Percentiles rank a stretch among this genome's conserved stretches.
Conservation (phyloP, 1,140 invertebrate species). For the Leptinotarsa lineolata region DNA sequence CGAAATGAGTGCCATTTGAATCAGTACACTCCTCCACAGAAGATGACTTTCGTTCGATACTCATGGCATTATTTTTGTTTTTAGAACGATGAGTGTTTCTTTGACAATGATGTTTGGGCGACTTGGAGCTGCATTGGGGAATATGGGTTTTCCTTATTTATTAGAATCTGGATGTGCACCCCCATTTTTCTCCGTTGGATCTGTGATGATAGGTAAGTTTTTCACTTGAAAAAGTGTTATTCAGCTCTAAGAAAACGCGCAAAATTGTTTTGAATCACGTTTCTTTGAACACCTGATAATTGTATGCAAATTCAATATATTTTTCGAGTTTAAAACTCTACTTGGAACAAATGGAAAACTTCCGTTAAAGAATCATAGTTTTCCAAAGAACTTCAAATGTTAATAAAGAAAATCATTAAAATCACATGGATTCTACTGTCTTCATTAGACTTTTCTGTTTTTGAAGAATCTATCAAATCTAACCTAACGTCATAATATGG, state of each 20-base stretch:
- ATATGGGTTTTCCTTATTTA: constrained; percentile 46
- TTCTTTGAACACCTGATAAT: neutral
- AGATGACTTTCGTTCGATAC: too few species aligned
- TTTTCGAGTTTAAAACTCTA: too few species aligned
- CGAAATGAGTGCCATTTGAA: too few species aligned
- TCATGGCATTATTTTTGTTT: constrained; percentile 23
- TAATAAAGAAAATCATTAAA: too few species aligned
- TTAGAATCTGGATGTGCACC: constrained; percentile 47
- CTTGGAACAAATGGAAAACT: too few species aligned
- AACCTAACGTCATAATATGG: too few species aligned
- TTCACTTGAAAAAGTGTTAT: neutral
- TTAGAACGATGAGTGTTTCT: constrained; percentile 45
- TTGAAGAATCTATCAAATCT: too few species aligned
- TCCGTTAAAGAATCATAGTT: too few species aligned
- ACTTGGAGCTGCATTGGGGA: constrained; percentile 45
- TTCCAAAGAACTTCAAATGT: too few species aligned
- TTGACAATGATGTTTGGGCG: constrained; percentile 49
- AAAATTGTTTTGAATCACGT: neutral
- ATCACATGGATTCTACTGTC: too few species aligned
- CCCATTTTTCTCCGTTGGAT: constrained; percentile 45
- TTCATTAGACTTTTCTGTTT: too few species aligned
- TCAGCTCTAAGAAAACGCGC: neutral
- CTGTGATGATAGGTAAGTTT: constrained; percentile 28
- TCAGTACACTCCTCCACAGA: too few species aligned
- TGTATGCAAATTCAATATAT: neutral